Conservation (phyloP, 2,888 invertebrate species). For the Mesoligia furuncula region DNA sequence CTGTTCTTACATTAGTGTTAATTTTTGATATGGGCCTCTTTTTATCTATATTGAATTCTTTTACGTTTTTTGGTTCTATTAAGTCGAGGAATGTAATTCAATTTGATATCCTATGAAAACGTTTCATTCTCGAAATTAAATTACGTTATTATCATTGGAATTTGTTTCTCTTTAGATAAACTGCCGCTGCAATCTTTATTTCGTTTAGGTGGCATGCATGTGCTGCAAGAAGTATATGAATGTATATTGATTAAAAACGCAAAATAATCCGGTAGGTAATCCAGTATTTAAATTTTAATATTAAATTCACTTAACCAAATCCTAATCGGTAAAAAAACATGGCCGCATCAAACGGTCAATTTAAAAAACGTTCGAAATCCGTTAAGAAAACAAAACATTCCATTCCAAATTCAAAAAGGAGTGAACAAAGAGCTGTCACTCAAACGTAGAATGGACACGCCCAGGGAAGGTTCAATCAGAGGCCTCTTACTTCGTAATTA, state of each 20-base stretch:
- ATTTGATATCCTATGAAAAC: conserved; percentile 35
- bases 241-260: neutral
- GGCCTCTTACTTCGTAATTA: conserved; percentile 77
- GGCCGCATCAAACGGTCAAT: conserved; percentile 41
- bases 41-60: conserved; percentile 59
- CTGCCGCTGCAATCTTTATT: neutral
- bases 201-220: neutral
- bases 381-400: conserved; percentile 75
- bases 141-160: conserved; percentile 25
- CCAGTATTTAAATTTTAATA: conserved; percentile 11
- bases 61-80: conserved; percentile 45
- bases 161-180: conserved; percentile 24
- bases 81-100: conserved; percentile 26
- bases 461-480: conserved; percentile 74
- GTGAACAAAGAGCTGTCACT: conserved; percentile 80
- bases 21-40: conserved; percentile 42
- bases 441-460: conserved; percentile 81
- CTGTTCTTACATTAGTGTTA: conserved; percentile 59
- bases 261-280: neutral
- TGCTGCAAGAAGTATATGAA: neutral
- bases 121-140: conserved; percentile 22
- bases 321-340: conserved; percentile 33
- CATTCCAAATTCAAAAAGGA: conserved; percentile 73
- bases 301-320: conserved; percentile 36
- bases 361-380: conserved; percentile 64